These are phyloP conservation scores for Hyles lineata DNA, from an alignment of 2,888 invertebrate genomes.

Conservation along the genomic window DNA sequence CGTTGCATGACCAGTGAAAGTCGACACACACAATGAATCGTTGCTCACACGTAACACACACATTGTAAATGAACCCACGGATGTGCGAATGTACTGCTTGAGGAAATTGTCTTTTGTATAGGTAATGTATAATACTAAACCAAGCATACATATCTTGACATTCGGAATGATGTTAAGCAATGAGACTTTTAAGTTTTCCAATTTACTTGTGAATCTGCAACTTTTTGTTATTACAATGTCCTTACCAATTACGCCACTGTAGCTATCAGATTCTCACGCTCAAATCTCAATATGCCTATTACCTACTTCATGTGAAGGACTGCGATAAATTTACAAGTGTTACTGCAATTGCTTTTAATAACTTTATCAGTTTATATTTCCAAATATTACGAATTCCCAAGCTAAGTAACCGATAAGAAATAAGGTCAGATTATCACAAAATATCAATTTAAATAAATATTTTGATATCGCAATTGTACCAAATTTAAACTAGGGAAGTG, in stretches of 20 bases:
- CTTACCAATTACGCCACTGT: no score
- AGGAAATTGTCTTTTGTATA: no score
- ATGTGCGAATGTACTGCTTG: background rate
- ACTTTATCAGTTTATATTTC: background rate
- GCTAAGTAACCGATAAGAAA: background rate
- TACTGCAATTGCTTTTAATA: background rate
- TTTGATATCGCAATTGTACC: background rate
- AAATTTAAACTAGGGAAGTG: background rate
- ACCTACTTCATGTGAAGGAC: no score
- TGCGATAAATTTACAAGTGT: background rate
- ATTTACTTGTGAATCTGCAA: no score
- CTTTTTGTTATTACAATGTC: no score
- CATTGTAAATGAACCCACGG: background rate
- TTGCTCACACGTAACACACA: background rate
- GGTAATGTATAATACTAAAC: no score
- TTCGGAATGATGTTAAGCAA: no score
- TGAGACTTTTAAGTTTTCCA: no score
- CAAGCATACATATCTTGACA: no score
- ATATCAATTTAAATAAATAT: background rate
- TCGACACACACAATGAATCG: background rate
- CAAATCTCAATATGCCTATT: no score
- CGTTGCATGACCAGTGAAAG: constrained; percentile 11
- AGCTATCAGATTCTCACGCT: no score
- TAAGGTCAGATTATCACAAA: background rate
- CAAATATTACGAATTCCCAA: background rate